Conservation (phyloP, 2,888 invertebrate species). For the Didymodactylos carnosus region DNA sequence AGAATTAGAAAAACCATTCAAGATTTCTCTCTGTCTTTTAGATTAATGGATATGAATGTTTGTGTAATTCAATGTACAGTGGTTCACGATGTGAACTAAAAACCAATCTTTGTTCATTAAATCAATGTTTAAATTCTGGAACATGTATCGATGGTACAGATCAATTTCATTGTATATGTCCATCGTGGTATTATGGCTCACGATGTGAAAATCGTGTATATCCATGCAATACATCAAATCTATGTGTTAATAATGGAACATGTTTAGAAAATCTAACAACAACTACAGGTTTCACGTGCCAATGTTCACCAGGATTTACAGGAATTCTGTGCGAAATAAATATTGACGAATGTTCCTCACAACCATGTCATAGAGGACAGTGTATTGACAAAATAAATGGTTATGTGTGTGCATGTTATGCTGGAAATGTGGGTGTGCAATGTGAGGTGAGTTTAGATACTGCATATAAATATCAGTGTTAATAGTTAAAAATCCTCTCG, state of each 20-base stretch:
- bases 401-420: constrained; percentile 5
- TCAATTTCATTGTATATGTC: constrained; percentile 8
- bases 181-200: background rate
- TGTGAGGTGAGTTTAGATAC: constrained; percentile 13
- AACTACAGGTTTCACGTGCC: background rate
- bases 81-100: constrained; percentile 2
- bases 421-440: constrained; percentile 2
- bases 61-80: constrained; percentile 1
- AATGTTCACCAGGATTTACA: constrained; percentile 8
- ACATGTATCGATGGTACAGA: constrained; percentile 4
- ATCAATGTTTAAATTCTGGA: constrained; percentile 7
- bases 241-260: constrained; percentile 4
- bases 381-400: constrained; percentile 13
- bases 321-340: constrained; percentile 8
- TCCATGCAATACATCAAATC: background rate
- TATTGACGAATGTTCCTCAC: constrained; percentile 10
- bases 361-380: constrained; percentile 8
- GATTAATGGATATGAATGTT: constrained; percentile 9
- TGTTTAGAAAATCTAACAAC: background rate
- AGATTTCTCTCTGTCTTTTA: too few relatives aligned
- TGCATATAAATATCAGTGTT: too few relatives aligned
- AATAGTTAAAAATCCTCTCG: too few relatives aligned
- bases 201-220: constrained; percentile 4
- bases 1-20: too few relatives aligned
- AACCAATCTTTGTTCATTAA: constrained; percentile 2